Evolutionary conservation across 2,113 vertebrate species (phyloP).

Genomic region (Chitala chitala): DNA sequence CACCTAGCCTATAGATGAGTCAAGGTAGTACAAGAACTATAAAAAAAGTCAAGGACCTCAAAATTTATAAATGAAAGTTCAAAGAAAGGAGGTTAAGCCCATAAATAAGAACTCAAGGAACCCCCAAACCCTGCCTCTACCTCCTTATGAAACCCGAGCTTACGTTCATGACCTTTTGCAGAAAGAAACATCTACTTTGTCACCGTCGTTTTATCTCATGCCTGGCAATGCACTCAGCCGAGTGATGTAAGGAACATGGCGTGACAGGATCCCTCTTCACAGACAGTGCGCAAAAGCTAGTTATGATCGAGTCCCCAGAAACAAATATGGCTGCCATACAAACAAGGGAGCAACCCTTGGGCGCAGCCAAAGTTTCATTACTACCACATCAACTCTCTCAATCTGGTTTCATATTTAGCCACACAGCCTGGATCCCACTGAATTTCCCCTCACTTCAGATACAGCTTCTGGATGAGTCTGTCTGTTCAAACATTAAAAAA

Average conservation of each 20-base stretch:
- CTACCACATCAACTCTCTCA: neutral
- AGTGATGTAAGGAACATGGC: no score
- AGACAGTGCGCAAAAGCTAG: no score
- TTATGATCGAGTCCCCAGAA: no score
- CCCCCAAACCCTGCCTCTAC: neutral
- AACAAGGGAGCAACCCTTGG: neutral
- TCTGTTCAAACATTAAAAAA: constrained; percentile 50
- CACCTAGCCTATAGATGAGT: no score
- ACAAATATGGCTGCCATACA: neutral
- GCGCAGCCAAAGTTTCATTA: neutral
- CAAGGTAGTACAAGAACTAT: no score
- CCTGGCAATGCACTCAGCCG: no score
- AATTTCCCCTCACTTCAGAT: neutral
- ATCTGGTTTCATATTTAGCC: constrained; percentile 7
- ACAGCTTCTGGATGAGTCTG: constrained; percentile 19
- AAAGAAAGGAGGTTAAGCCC: neutral
- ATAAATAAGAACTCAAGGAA: constrained; percentile 1
- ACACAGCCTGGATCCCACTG: neutral
- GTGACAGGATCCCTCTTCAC: no score
- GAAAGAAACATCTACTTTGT: no score
- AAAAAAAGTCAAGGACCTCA: no score
- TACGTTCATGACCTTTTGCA: no score
- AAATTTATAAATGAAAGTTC: no score
- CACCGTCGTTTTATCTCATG: no score
- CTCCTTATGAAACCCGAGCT: constrained; percentile 5